Percentiles rank a stretch among this genome's conserved stretches.
Conservation (phyloP, 2,113 vertebrate species). For the Corythaixoides concolor region DNA sequence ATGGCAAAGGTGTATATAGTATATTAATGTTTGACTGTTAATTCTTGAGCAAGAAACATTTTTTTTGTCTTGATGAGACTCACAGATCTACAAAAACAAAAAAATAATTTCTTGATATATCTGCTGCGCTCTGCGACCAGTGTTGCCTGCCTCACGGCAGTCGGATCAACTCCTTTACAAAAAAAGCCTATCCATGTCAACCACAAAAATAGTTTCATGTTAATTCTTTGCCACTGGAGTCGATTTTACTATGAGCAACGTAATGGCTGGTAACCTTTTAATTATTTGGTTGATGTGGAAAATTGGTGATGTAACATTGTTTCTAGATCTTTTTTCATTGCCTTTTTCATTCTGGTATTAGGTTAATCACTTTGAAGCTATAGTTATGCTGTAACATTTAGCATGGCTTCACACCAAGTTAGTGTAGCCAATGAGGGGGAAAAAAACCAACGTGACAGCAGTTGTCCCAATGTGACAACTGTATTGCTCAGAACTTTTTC, state of each 20-base stretch:
- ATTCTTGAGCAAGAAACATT: conserved; percentile 87
- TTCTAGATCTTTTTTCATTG: conserved; percentile 93
- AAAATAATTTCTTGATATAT: conserved; percentile 87
- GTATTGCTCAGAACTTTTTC: conserved; percentile 83
- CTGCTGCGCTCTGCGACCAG: conserved; percentile 89
- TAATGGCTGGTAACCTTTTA: conserved; percentile 90
- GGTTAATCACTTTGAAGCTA: conserved; percentile 93
- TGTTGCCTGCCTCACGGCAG: conserved; percentile 88
- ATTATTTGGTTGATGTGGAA: conserved; percentile 95
- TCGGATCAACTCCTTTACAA: conserved; percentile 86
- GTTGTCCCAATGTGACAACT: conserved; percentile 86
- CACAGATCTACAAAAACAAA: conserved; percentile 87
- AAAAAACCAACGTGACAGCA: conserved; percentile 78
- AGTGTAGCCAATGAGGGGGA: conserved; percentile 87
- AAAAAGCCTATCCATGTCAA: conserved; percentile 84
- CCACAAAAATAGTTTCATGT: conserved; percentile 86
- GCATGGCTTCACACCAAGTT: conserved; percentile 99
- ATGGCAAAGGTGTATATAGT: conserved; percentile 99
- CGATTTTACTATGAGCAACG: conserved; percentile 87
- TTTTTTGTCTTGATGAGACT: conserved; percentile 91
- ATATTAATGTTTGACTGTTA: conserved; percentile 99
- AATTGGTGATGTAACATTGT: conserved; percentile 95
- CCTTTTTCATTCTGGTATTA: conserved; percentile 93
- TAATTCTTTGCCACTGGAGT: conserved; percentile 87
- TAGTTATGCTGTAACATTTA: conserved; percentile 99